These are phyloP conservation scores for Magallana angulata DNA, from an alignment of 1,140 invertebrate genomes.

Conservation along the genomic window DNA sequence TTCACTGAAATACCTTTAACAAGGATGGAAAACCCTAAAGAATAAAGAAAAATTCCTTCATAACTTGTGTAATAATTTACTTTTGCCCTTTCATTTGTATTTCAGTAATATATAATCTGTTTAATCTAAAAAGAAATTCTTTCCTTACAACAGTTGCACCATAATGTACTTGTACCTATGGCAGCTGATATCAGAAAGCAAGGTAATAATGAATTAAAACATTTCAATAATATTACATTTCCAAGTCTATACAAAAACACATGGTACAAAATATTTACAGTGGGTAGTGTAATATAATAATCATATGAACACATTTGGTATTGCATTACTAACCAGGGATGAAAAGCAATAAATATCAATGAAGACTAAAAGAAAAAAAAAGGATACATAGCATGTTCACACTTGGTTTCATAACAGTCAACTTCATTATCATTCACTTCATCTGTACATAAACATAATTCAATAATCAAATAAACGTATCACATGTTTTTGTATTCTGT, in stretches of 20 bases:
- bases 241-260: not conserved
- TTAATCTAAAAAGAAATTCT: not conserved
- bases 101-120: not conserved
- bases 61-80: constrained; percentile 19
- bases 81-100: constrained; percentile 10
- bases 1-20: too few relatives aligned
- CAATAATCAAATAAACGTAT: too few relatives aligned
- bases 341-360: constrained; percentile 21
- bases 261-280: not conserved
- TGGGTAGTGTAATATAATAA: not conserved
- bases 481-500: too few relatives aligned
- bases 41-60: not conserved
- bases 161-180: not conserved
- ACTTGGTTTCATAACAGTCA: not conserved
- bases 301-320: constrained; percentile 22
- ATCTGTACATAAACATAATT: too few relatives aligned
- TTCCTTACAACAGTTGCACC: not conserved
- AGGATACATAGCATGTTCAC: not conserved
- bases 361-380: not conserved
- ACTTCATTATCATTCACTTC: too few relatives aligned
- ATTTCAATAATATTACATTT: not conserved
- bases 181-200: not conserved
- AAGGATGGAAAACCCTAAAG: too few relatives aligned
- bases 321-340: constrained; percentile 11
- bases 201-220: not conserved